Evolutionary conservation across 2,797 vertebrate species (phyloP), one percentile per base, ranked within the genome.

Genomic region (Myotis findleyi): DNA sequence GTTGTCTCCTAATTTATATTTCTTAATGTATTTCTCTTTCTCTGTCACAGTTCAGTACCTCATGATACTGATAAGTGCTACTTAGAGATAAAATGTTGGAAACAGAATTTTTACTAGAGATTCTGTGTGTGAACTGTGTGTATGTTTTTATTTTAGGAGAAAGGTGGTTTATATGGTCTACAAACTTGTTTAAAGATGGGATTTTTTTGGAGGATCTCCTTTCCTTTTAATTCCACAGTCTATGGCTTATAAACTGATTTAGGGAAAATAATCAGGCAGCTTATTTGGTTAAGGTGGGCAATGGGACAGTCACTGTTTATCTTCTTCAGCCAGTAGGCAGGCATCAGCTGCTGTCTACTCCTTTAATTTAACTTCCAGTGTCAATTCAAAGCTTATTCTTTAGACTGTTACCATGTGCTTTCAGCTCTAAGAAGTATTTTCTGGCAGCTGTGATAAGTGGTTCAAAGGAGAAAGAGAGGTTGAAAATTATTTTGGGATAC

Each of bases 81-180:
- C 27, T 94, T 87, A 91, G 51, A 94, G 30, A 49, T 30, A 91
- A 91, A 93, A 86, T 79, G 25, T 47, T 96, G 44, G 57, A 94
- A 94, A 80, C 88, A 83, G 91, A 75, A 89, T 76, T 91, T 93
- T 89, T 94, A 53, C 51, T 93, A 30, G 75, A 75, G 69, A 93
- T 83, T 88, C 75, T 89, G 71, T n/a, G 71, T 80, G 47, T 80
- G 47, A 96, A 95, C 6, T 72, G 20, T 77, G 27, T 33, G 30
- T n/a, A 16, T n/a, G 30, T 33, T 20, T 68, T 33, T 96, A 95
- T 93, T 91, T 76, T 89, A 96, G 62, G 89, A 69, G 68, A 94
- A 66, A 86, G 3, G 41, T 57, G 55, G 21, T 88, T 95, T 93
- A 53, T 49, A 88, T 69, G 57, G 83, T 53, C 90, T 94, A 87